Base-by-base conservation (phyloP, 2,888 invertebrate species). In the Nezara viridula region DNA sequence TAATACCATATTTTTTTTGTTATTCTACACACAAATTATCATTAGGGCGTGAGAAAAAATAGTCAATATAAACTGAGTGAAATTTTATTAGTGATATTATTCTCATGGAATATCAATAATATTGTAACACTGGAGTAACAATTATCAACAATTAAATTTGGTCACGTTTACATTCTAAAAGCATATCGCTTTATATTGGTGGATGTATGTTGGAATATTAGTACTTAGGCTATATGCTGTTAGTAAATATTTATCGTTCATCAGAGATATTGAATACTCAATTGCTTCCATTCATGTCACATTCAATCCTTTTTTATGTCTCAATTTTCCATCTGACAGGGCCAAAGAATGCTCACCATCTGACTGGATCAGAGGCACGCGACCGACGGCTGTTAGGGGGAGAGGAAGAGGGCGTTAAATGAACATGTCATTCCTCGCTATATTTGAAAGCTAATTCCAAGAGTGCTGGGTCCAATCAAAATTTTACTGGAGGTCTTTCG, bases 231-330 rank as follows among this genome's bases (percentile, higher is more conserved):
- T 27, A 14, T 27, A 14, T 60, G 14, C 27, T 27, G 60, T 60
- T 60, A 27, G 60, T 27, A 60, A 60, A 60, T 60, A 60, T 60
- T 60, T 60, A 60, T 60, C 60, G 14, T 55, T 60, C 60, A 60
- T 27, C 27, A 60, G 60, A 14, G 27, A 60, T 60, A 60, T 27
- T 60, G 60, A 60, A 60, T 60, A 60, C 27, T 27, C 27, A 60
- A 55, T 60, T 12, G 60, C 60, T 27, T 27, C 60, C 60, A 60
- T 60, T 60, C 60, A 60, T 60, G 60, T 27, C 60, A 60, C 60
- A 60, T 60, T 60, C 60, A 60, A 60, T 60, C 60, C 60, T 60
- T 60, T 50, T 60, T 60, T 60, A 60, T 60, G 60, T 60, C 60
- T 60, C 60, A 60, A 60, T 60, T 60, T 60, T 60, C 60, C 60